Conservation (phyloP, 2,797 vertebrate genomes). For the Remorina albescens region DNA sequence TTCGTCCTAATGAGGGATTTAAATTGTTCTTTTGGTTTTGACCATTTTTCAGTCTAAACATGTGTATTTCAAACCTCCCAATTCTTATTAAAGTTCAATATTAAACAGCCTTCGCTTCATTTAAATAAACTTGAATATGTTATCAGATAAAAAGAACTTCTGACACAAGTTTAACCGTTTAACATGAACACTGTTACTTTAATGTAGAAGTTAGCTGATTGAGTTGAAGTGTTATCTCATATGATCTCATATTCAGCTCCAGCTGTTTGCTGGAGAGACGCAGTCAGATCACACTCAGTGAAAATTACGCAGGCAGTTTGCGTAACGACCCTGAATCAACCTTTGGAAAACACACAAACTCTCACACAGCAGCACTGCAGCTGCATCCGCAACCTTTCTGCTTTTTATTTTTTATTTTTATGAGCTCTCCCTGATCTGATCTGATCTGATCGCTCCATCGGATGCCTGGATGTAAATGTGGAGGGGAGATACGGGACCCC, state of each 20-base stretch:
- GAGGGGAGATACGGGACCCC: constrained; percentile 5
- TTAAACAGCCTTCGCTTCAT: not conserved
- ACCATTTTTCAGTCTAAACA: not conserved
- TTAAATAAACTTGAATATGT: not conserved
- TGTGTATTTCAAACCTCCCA: not conserved
- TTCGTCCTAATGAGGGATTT: not conserved
- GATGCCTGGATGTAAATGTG: too few relatives aligned
- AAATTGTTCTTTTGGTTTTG: not conserved
- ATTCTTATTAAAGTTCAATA: not conserved
- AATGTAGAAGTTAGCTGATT: not conserved
- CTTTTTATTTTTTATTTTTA: too few relatives aligned
- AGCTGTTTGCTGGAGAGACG: not conserved
- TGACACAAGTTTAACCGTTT: too few relatives aligned
- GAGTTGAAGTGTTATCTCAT: not conserved
- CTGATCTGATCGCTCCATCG: not conserved
- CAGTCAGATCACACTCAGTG: not conserved
- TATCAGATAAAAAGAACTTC: not conserved
- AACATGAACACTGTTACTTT: not conserved
- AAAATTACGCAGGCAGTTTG: constrained; percentile 16
- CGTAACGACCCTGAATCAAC: constrained; percentile 24
- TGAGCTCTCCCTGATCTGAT: too few relatives aligned
- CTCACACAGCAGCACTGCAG: not conserved
- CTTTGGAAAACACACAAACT: constrained; percentile 11
- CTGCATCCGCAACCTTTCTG: constrained; percentile 27
- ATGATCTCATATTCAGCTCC: not conserved